Percentiles rank a stretch among this genome's conserved stretches.
Evolutionary conservation across 2,888 invertebrate genomes (phyloP).

Genomic region (Formica aserva): DNA sequence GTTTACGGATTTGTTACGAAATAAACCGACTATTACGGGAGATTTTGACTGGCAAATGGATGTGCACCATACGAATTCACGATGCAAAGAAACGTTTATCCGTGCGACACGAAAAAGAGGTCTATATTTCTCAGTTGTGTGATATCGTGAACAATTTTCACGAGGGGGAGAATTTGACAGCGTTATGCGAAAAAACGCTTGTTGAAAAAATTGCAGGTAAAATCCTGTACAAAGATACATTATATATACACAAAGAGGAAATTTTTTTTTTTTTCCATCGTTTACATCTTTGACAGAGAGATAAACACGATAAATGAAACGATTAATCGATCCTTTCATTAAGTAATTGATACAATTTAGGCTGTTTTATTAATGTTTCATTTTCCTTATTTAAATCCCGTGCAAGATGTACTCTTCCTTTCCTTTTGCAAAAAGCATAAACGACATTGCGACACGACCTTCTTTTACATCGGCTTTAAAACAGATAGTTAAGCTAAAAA

Average conservation of each 20-base stretch:
- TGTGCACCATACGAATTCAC: constrained; percentile 22
- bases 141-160: neutral
- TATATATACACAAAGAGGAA: neutral
- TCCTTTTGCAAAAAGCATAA: neutral
- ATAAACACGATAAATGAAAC: neutral
- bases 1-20: constrained; percentile 52
- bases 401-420: neutral
- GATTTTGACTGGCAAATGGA: constrained; percentile 51
- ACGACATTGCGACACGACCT: constrained; percentile 23
- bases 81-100: constrained; percentile 2
- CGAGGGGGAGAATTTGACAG: neutral
- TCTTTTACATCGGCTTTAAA: constrained; percentile 56
- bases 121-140: neutral
- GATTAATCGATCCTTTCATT: neutral
- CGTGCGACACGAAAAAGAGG: neutral
- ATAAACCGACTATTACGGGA: constrained; percentile 45
- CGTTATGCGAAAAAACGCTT: neutral
- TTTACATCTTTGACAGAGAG: neutral
- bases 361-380: neutral
- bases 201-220: neutral
- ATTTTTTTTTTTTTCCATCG: neutral
- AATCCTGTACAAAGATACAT: neutral
- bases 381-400: neutral
- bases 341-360: neutral
- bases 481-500: constrained; percentile 49